Percentiles rank a stretch among this genome's conserved stretches.
These are phyloP conservation scores for Yponomeuta cagnagella DNA, from an alignment of 2,888 invertebrate species.

Conservation along the genomic window DNA sequence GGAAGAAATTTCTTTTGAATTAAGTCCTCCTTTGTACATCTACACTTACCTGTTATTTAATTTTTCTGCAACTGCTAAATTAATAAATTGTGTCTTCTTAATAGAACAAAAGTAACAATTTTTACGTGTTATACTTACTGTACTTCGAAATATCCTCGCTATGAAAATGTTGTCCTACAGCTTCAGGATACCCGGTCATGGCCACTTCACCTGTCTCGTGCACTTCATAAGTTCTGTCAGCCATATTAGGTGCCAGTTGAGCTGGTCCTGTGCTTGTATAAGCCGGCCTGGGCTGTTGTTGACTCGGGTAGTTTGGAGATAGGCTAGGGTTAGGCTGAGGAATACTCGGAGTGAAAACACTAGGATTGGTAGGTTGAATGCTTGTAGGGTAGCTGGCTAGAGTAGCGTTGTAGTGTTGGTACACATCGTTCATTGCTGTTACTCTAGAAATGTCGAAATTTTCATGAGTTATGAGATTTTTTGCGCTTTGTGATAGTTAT, in stretches of 20 bases:
- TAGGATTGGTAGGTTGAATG: not conserved
- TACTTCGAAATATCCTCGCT: slow-evolving; percentile 40
- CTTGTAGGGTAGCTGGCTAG: slow-evolving; percentile 21
- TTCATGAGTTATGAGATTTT: not conserved
- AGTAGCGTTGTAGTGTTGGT: slow-evolving; percentile 75
- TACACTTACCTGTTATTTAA: no score
- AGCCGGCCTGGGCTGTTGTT: not conserved
- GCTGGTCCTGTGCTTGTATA: not conserved
- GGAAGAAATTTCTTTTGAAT: no score
- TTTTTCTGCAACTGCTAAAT: no score
- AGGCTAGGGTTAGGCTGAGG: not conserved
- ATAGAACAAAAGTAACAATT: no score
- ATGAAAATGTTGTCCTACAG: not conserved
- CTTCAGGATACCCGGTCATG: slow-evolving; percentile 29
- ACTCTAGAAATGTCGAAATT: slow-evolving; percentile 61
- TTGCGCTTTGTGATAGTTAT: no score
- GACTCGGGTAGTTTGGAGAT: not conserved
- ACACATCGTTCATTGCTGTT: slow-evolving; percentile 81
- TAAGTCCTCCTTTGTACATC: no score
- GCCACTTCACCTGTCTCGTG: slow-evolving; percentile 78
- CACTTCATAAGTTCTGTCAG: slow-evolving; percentile 63
- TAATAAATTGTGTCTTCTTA: no score
- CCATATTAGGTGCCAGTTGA: not conserved
- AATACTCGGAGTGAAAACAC: not conserved
- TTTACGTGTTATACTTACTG: slow-evolving; percentile 35